Base-by-base conservation (phyloP, 2,888 invertebrate species). In the Taphrorychus bicolor region DNA sequence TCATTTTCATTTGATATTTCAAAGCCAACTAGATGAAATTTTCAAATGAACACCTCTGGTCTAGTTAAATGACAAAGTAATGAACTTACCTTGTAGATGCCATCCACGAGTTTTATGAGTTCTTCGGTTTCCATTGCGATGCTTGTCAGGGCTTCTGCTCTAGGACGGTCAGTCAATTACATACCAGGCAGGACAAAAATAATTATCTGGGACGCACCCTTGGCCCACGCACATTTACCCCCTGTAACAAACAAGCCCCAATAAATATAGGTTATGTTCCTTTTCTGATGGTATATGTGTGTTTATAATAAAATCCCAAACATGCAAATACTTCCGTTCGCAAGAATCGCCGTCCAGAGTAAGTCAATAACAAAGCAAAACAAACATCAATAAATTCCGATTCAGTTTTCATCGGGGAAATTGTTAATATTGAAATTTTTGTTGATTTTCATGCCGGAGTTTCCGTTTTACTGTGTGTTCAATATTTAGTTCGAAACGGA, bases 101-200 rank as follows among this genome's bases (percentile, higher is more conserved):
- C 93, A 84, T 94, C 94, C 78, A 94, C 94, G 78, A 94, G 89
- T 85, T 93, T 93, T 80, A 93, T 93, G 76, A 94, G 89, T 85
- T 94, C 94, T 83, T 94, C 94, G 77, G 93, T 93, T 86, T 94
- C 94, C 91, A 92, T 87, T 53, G 21, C 57, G 59, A 16, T 14
- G 45, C 1, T 45, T 45, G 14, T 14, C 11, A 32, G 32, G 11
- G 5, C 11, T 32, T 3, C 24, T 14, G 7, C 19, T 23, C 11
- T n/a, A n/a, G n/a, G 21, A 19, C 7, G 2, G 2, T 59, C 23
- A 59, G n/a, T 58, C 42, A 58, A 41, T 62, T 24, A 67, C 67
- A 67, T 67, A 45, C 45, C 45, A 45, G 17, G 3, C 32, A 3
- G 7, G 11, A n/a, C n/a, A n/a, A n/a, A n/a, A n/a, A n/a, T n/a